phyloP scores from a whole-genome alignment of 2,888 invertebrate genomes.

The Fissipunctia ypsillon region DNA sequence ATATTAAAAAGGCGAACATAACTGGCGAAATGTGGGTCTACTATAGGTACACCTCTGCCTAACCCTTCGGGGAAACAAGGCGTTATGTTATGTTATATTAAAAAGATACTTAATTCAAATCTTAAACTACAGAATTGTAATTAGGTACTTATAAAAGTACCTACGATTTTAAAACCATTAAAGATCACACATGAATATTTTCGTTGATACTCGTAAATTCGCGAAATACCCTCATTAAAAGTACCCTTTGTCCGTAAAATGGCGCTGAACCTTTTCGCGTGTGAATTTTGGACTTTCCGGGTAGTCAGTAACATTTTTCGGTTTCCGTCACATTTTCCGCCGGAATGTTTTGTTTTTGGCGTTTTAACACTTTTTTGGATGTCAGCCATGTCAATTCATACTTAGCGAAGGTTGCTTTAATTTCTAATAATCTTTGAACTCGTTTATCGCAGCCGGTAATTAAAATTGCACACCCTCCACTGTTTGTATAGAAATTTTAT shows the following conservation, averaged over 20 bases:
- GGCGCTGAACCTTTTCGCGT: slow-evolving; percentile 54
- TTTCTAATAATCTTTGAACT: background rate
- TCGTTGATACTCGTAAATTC: slow-evolving; percentile 53
- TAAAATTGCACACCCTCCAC: background rate
- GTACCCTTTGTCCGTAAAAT: slow-evolving; percentile 58
- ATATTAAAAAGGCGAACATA: too few relatives aligned
- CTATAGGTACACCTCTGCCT: too few relatives aligned
- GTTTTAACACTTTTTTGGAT: slow-evolving; percentile 7
- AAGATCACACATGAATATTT: slow-evolving; percentile 23
- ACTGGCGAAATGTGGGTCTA: too few relatives aligned
- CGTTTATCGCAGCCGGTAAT: background rate
- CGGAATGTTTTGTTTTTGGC: slow-evolving; percentile 40
- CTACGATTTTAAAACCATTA: slow-evolving; percentile 6
- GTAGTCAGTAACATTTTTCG: slow-evolving; percentile 49
- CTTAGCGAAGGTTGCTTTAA: slow-evolving; percentile 18
- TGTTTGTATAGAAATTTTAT: background rate
- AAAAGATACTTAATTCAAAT: background rate
- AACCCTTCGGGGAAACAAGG: too few relatives aligned
- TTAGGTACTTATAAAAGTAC: background rate
- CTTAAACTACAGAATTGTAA: background rate
- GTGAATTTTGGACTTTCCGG: slow-evolving; percentile 57
- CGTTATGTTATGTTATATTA: too few relatives aligned
- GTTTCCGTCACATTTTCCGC: slow-evolving; percentile 54
- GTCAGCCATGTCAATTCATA: background rate
- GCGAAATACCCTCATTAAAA: slow-evolving; percentile 17